Evolutionary conservation across 2,113 vertebrate genomes (phyloP), one percentile per base, ranked within the genome.

Genomic region (Bubo bubo): DNA sequence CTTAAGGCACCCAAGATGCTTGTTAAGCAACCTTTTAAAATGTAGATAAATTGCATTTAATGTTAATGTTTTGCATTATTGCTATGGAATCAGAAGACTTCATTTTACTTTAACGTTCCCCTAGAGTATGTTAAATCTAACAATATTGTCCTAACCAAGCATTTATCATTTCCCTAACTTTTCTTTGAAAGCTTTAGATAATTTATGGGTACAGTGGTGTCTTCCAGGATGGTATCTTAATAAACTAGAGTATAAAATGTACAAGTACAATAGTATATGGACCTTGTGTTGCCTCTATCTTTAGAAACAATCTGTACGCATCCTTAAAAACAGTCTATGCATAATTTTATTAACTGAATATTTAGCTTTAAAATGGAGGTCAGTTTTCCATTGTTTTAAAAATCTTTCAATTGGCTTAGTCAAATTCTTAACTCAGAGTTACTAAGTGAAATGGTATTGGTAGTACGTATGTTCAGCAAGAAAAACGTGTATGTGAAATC

Each of bases 51-150:
- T 97, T 70, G 71, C 83, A 77, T 22, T 96, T 71, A 81, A 55
- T 96, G 56, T 84, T 95, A 86, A 96, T 85, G 43, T 83, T 95
- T 95, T 28, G 11, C 12, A 7, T 94, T 97, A 91, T 66, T 72
- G 26, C n/a, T 80, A 55, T 49, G 77, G 94, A 96, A 97, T 96
- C 80, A 92, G 76, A 96, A 96, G 66, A 82, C 70, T 93, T 98
- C 27, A 92, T 95, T 93, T 96, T 95, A 90, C 64, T 93, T 88
- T 96, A 93, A 94, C 3, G 2, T 91, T 97, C 12, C 96, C 49
- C 82, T 95, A 37, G 88, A 90, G 74, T 87, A 84, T 77, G 77
- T 79, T 97, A 97, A 97, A 96, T 93, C 56, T 86, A 97, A 10
- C 64, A 90, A 60, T 79, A 83, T 59, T 93, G 55, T 93, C 79